Base-by-base conservation (phyloP, 2,888 invertebrate genomes). In the Melangyna quadrimaculata region DNA sequence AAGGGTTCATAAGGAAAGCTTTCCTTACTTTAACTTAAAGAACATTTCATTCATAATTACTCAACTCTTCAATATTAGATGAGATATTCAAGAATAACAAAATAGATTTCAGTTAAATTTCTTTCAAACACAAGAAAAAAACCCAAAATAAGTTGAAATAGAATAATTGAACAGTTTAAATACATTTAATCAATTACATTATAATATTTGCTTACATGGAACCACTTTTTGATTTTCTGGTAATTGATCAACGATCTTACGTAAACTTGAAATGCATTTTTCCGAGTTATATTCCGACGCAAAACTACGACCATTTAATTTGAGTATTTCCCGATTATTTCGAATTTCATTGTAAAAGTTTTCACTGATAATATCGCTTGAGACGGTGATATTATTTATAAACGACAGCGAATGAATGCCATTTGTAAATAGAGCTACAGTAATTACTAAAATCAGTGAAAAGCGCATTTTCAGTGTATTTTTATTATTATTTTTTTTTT, bases 121-220 rank as follows among this genome's bases (percentile, higher is more conserved):
- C n/a, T n/a, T n/a, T n/a, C n/a, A n/a, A n/a, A n/a, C n/a, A n/a
- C n/a, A n/a, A n/a, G n/a, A n/a, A n/a, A n/a, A n/a, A n/a, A n/a
- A n/a, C n/a, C n/a, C n/a, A n/a, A n/a, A n/a, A n/a, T n/a, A n/a
- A n/a, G n/a, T n/a, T n/a, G n/a, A n/a, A n/a, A n/a, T n/a, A n/a
- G n/a, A n/a, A n/a, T n/a, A n/a, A n/a, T n/a, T n/a, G n/a, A n/a
- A n/a, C n/a, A n/a, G n/a, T n/a, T n/a, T n/a, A n/a, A n/a, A n/a
- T n/a, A n/a, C n/a, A n/a, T n/a, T n/a, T n/a, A n/a, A n/a, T n/a
- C n/a, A n/a, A n/a, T n/a, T n/a, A n/a, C n/a, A n/a, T n/a, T n/a
- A n/a, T n/a, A n/a, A n/a, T n/a, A n/a, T 17, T 61, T 35, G 55
- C 78, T 79, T 69, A 79, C 73, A 79, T n/a, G 79, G 79, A 12